These are phyloP conservation scores for Megaleporinus macrocephalus DNA, from an alignment of 2,113 vertebrate genomes.

Conservation along the genomic window DNA sequence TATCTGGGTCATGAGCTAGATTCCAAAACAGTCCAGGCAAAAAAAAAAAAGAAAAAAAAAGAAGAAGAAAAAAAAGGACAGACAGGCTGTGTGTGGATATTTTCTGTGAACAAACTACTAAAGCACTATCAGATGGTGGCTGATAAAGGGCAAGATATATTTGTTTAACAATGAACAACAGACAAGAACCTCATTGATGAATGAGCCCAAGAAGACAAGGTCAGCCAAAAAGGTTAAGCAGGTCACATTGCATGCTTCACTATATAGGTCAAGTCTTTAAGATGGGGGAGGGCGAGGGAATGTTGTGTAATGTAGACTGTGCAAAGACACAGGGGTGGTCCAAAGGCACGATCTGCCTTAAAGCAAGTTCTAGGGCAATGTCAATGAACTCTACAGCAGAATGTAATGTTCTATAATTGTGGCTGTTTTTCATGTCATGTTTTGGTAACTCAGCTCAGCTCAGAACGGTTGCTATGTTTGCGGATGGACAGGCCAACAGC, in stretches of 20 bases:
- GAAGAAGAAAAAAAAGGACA: constrained; percentile 1
- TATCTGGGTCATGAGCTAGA: constrained; percentile 45
- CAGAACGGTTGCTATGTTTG: neutral
- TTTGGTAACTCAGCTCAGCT: neutral
- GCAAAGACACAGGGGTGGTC: constrained; percentile 30
- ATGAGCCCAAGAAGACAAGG: constrained; percentile 63
- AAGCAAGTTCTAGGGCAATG: no score
- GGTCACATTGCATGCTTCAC: neutral
- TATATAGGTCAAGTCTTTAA: constrained; percentile 50
- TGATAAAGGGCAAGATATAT: constrained; percentile 16
- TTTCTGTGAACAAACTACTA: constrained; percentile 23
- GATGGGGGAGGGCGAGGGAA: constrained; percentile 49
- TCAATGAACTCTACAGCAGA: no score
- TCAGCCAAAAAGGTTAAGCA: constrained; percentile 53
- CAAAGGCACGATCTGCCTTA: neutral
- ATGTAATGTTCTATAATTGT: no score
- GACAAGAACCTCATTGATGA: constrained; percentile 50
- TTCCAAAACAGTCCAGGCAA: constrained; percentile 37
- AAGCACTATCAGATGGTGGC: constrained; percentile 34
- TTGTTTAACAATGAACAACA: constrained; percentile 48
- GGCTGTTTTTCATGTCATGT: neutral
- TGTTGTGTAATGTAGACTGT: constrained; percentile 11
- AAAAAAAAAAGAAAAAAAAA: no score
- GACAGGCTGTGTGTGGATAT: neutral
- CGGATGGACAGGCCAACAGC: neutral